These are phyloP conservation scores for Atta cephalotes DNA, from an alignment of 1,140 invertebrate species.

Conservation along the genomic window DNA sequence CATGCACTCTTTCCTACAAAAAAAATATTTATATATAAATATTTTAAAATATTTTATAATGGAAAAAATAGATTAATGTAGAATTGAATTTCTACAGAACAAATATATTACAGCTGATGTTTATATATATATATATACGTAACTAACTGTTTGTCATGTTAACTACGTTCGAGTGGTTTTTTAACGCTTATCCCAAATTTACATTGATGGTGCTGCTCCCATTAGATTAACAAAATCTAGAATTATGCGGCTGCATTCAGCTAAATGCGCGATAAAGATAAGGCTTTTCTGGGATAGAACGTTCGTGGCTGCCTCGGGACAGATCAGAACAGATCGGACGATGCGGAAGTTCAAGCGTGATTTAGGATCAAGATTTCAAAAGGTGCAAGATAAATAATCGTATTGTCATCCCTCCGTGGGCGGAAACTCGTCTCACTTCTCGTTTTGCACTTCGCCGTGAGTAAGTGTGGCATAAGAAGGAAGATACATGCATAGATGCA, in stretches of 20 bases:
- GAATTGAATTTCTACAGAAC: slow-evolving; percentile 11
- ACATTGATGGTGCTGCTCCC: slow-evolving; percentile 1
- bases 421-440: slow-evolving; percentile 44
- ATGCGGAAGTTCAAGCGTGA: background rate
- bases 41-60: slow-evolving; percentile 18
- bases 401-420: slow-evolving; percentile 51
- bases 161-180: background rate
- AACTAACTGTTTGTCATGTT: background rate
- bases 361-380: slow-evolving; percentile 61
- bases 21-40: background rate
- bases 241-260: slow-evolving; percentile 21
- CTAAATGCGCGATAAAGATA: slow-evolving; percentile 38
- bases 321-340: no score
- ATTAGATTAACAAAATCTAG: slow-evolving; percentile 24
- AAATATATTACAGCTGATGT: background rate
- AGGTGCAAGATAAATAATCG: slow-evolving; percentile 56
- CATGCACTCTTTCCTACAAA: background rate
- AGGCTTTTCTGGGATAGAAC: background rate
- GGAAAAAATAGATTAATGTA: background rate
- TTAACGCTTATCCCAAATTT: slow-evolving; percentile 21
- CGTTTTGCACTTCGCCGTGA: slow-evolving; percentile 23
- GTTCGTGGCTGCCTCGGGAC: background rate
- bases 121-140: background rate
- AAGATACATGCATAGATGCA: slow-evolving; percentile 47
- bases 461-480: background rate